A percentile compares a stretch with the other conserved stretches of the same genome.
These are phyloP conservation scores for Strix uralensis DNA, from an alignment of 2,113 vertebrate genomes.

Conservation along the genomic window DNA sequence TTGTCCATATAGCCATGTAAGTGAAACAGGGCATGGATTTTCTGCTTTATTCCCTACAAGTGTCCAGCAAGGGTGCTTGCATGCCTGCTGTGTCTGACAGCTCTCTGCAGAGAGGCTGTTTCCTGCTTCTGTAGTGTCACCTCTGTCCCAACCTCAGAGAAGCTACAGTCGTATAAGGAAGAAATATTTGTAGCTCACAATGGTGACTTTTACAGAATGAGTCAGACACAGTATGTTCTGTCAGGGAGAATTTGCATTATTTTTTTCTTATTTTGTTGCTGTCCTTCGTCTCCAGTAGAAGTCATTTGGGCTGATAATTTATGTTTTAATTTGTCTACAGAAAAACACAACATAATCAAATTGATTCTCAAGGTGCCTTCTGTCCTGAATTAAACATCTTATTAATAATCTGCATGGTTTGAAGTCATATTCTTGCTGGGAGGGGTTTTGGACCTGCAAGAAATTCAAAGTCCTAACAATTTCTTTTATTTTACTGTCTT, in stretches of 20 bases:
- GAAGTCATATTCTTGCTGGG: neutral
- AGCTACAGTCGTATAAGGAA: neutral
- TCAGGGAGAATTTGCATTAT: neutral
- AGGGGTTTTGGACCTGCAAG: neutral
- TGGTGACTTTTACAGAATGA: neutral
- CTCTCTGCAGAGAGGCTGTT: neutral
- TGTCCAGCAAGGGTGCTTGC: neutral
- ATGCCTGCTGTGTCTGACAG: neutral
- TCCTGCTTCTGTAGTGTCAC: neutral
- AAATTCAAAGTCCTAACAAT: neutral
- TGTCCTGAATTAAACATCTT: conserved; percentile 9
- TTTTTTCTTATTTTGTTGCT: neutral
- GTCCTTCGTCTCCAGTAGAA: neutral
- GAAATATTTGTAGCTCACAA: neutral
- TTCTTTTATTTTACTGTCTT: neutral
- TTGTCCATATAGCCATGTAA: neutral
- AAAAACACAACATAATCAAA: neutral
- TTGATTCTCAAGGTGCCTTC: conserved; percentile 20
- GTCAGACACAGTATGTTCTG: neutral
- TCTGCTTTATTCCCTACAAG: neutral
- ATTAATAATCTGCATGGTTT: neutral
- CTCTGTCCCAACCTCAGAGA: neutral
- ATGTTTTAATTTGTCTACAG: conserved; percentile 5
- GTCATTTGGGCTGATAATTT: neutral
- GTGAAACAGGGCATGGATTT: neutral